A percentile compares a stretch with the other conserved stretches of the same genome.
These are phyloP conservation scores for Bagarius yarrelli DNA, from an alignment of 2,113 vertebrate genomes.

Conservation along the genomic window DNA sequence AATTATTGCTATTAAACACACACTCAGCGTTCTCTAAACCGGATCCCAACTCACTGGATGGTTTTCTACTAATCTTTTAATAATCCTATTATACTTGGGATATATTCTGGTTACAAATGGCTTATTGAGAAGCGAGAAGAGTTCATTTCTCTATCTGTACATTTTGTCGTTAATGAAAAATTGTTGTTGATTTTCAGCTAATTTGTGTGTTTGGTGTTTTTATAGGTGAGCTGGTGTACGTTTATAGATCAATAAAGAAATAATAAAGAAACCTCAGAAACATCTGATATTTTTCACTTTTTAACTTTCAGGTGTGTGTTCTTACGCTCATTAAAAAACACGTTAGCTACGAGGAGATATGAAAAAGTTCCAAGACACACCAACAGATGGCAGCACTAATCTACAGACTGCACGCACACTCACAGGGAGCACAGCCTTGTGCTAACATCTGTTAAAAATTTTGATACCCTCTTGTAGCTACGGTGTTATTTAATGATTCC, in stretches of 20 bases:
- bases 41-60: not conserved
- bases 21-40: not conserved
- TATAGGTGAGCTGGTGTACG: not conserved
- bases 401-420: too few relatives aligned
- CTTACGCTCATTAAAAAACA: too few relatives aligned
- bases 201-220: not conserved
- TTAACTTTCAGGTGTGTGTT: too few relatives aligned
- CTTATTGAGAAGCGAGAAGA: not conserved
- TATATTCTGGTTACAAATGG: not conserved
- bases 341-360: too few relatives aligned
- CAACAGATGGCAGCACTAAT: too few relatives aligned
- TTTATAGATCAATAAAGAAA: not conserved
- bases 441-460: too few relatives aligned
- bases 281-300: too few relatives aligned
- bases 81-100: not conserved
- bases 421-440: too few relatives aligned
- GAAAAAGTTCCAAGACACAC: too few relatives aligned
- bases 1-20: not conserved
- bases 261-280: too few relatives aligned
- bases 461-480: too few relatives aligned
- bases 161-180: not conserved
- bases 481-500: too few relatives aligned
- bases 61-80: not conserved
- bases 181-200: not conserved
- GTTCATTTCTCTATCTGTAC: not conserved